Evolutionary conservation across 2,888 invertebrate genomes (phyloP).

Genomic region (Boloria selene): DNA sequence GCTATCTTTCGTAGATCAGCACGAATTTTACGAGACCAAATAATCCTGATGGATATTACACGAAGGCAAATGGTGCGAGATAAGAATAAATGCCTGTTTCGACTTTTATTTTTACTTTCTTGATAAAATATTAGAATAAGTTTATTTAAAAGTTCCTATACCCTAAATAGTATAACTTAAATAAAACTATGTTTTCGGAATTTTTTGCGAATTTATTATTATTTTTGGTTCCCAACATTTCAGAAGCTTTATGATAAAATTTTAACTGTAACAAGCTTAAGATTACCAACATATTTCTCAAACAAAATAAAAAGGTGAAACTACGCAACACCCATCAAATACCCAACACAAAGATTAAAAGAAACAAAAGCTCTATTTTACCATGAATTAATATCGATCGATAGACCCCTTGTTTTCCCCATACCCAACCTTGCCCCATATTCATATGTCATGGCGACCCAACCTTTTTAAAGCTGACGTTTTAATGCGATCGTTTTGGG

Average conservation of each 20-base stretch:
- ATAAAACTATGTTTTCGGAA: no score
- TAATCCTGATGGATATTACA: not conserved
- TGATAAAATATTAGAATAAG: no score
- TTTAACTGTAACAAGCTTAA: no score
- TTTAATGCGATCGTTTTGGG: constrained; percentile 25
- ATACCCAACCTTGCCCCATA: constrained; percentile 6
- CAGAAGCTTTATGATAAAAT: no score
- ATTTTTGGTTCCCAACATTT: no score
- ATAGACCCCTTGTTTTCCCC: constrained; percentile 15
- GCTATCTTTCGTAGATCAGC: constrained; percentile 1
- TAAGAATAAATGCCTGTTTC: constrained; percentile 1
- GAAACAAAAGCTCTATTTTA: not conserved
- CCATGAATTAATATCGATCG: constrained; percentile 14
- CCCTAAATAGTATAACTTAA: no score
- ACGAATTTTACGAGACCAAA: not conserved
- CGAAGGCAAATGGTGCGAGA: not conserved
- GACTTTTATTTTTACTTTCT: not conserved
- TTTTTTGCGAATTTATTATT: no score
- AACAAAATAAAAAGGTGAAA: no score
- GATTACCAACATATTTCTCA: no score
- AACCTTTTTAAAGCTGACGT: constrained; percentile 30
- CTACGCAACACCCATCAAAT: no score
- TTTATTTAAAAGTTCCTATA: no score
- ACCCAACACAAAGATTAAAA: no score
- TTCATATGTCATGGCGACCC: constrained; percentile 22